Percentiles rank a stretch among this genome's conserved stretches.
Evolutionary conservation across 2,888 invertebrate species (phyloP).

Genomic region (Alloscopus bannaensis): DNA sequence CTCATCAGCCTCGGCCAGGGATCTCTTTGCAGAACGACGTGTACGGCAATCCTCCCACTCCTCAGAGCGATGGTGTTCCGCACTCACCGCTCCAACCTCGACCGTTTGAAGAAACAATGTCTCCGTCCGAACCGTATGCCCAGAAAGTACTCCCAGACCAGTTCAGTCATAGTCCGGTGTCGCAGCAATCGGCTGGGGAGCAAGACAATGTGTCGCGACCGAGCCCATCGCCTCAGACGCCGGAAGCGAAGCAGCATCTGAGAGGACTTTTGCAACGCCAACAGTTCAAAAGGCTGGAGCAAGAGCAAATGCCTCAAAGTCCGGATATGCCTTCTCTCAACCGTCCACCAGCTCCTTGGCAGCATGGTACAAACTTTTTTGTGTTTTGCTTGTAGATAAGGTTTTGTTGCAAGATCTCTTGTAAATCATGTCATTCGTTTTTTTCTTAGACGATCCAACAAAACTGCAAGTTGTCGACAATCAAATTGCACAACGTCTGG

Average conservation of each 20-base stretch:
- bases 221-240: conserved; percentile 73
- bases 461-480: conserved; percentile 52
- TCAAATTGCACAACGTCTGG: conserved; percentile 40
- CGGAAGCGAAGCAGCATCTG: conserved; percentile 83
- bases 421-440: background rate
- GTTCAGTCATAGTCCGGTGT: conserved; percentile 65
- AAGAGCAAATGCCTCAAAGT: conserved; percentile 74
- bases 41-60: conserved; percentile 62
- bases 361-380: conserved; percentile 20
- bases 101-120: conserved; percentile 47
- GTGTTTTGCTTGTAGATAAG: background rate
- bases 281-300: conserved; percentile 81
- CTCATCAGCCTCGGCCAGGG: conserved; percentile 60
- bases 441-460: conserved; percentile 33
- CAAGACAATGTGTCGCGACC: conserved; percentile 53
- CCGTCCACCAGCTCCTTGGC: conserved; percentile 54
- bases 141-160: conserved; percentile 67
- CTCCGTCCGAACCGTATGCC: conserved; percentile 32
- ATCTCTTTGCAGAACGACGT: conserved; percentile 62
- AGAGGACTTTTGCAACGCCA: conserved; percentile 88
- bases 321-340: conserved; percentile 70
- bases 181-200: conserved; percentile 21
- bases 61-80: conserved; percentile 52
- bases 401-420: too few species aligned
- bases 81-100: conserved; percentile 38